phyloP scores from a whole-genome alignment of 2,113 vertebrate species.

The Pterocles orientalis region DNA sequence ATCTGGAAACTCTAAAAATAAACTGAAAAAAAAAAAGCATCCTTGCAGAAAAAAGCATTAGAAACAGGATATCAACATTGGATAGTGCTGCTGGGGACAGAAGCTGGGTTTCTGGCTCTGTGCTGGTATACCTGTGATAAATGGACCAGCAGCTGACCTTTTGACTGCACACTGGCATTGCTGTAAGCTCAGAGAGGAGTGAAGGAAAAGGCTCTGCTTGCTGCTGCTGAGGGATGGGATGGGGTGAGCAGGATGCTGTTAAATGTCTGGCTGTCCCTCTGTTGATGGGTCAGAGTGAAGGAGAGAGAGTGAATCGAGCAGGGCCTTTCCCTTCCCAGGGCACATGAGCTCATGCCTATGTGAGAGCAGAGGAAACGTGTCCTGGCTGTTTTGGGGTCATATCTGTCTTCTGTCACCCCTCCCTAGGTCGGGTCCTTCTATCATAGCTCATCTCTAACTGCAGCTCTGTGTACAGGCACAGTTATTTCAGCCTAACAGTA shows the following conservation, averaged over 20 bases:
- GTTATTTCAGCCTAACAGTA: not conserved
- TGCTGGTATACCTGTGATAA: not conserved
- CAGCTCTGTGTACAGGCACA: not conserved
- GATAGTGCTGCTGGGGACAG: not conserved
- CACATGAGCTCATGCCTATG: not conserved
- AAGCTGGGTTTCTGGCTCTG: not conserved
- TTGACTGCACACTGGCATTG: not conserved
- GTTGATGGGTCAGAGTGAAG: not conserved
- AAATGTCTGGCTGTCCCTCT: not conserved
- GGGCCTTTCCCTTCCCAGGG: not conserved
- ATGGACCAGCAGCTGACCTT: not conserved
- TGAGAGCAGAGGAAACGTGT: not conserved
- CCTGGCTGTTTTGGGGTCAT: not conserved
- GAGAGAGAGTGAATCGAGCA: not conserved
- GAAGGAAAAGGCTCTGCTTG: not conserved
- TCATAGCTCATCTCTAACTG: not conserved
- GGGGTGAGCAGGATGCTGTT: not conserved
- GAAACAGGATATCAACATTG: not conserved
- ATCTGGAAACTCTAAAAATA: not conserved
- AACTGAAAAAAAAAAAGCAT: not conserved
- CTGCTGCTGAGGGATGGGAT: not conserved
- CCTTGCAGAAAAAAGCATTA: not conserved
- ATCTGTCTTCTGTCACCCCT: not conserved
- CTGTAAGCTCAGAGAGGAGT: not conserved
- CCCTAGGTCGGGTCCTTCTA: not conserved